Conservation (phyloP, 2,113 vertebrate species). For the Chrysochloris asiatica region DNA sequence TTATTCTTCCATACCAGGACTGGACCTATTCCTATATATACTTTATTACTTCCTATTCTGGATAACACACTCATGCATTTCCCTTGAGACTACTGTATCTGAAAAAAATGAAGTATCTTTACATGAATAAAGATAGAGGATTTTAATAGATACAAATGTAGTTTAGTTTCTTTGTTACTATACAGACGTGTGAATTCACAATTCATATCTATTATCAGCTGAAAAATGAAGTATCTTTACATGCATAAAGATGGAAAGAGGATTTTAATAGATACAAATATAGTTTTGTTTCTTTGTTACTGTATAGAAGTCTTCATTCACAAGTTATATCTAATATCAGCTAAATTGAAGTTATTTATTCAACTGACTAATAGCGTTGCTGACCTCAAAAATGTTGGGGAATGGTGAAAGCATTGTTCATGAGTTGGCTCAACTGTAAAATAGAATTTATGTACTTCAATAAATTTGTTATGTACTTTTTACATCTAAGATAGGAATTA, state of each 20-base stretch:
- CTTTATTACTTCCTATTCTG: not conserved
- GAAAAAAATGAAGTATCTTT: not conserved
- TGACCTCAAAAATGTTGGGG: not conserved
- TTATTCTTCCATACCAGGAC: not conserved
- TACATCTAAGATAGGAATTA: not conserved
- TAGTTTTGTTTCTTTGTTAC: constrained; percentile 35
- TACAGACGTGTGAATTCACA: not conserved
- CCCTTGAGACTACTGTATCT: not conserved
- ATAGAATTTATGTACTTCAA: not conserved
- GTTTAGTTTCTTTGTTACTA: constrained; percentile 35
- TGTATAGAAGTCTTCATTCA: not conserved
- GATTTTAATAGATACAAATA: not conserved
- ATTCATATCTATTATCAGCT: constrained; percentile 12
- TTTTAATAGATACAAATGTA: not conserved
- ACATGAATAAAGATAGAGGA: not conserved
- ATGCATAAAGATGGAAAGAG: constrained; percentile 7
- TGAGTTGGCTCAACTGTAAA: not conserved
- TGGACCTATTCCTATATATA: not conserved
- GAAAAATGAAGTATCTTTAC: not conserved
- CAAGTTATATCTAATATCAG: constrained; percentile 8
- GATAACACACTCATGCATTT: not conserved
- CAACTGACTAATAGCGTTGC: not conserved
- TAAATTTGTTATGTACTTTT: not conserved
- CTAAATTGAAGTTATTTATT: constrained; percentile 17
- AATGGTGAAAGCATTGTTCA: not conserved